Base-by-base conservation (phyloP, 2,888 invertebrate genomes). In the Synanthedon vespiformis region DNA sequence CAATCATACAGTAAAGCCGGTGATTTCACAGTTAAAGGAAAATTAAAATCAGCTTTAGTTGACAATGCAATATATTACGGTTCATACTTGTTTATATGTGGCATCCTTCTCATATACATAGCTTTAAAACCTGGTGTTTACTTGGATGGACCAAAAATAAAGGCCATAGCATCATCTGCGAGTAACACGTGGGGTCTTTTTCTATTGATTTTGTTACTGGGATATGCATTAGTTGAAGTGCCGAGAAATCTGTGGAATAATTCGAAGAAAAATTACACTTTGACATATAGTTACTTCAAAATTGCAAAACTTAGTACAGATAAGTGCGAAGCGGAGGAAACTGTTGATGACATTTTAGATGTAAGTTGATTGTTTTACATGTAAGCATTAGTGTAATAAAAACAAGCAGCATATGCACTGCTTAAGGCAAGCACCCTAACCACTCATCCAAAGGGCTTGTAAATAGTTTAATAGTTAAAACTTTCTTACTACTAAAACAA, bases 181-280 rank as follows among this genome's bases (percentile, higher is more conserved):
- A 98, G 98, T 69, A 99, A 99, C 75, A 99, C 99, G 0, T 99
- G 99, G 99, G 99, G 99, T 54, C 87, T 99, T 52, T 97, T 99
- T 75, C 87, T 99, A 40, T 87, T 99, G 50, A 96, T 99, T 50
- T 85, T 99, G 18, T 88, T 99, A 57, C 89, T 99, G 16, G 91
- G 95, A 34, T 98, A 99, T 80, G 98, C 99, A 0, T 88, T 99
- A 53, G 98, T 99, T 0, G 98, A 99, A 84, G 95, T 99, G 3
- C 96, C 95, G 0, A 90, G 98, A 54, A 93, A 92, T 59, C 83
- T 98, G 47, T 99, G 98, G 97, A 93, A 96, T 69, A 92, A 93
- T 63, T 94, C 96, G 3, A 94, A 94, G 73, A 92, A 93, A 56
- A 94, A 94, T 49, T 94, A 95, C 66, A 93, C 93, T 51, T 85